Evolutionary conservation across 2,888 invertebrate species (phyloP).

Genomic region (Drosophila mimetica): DNA sequence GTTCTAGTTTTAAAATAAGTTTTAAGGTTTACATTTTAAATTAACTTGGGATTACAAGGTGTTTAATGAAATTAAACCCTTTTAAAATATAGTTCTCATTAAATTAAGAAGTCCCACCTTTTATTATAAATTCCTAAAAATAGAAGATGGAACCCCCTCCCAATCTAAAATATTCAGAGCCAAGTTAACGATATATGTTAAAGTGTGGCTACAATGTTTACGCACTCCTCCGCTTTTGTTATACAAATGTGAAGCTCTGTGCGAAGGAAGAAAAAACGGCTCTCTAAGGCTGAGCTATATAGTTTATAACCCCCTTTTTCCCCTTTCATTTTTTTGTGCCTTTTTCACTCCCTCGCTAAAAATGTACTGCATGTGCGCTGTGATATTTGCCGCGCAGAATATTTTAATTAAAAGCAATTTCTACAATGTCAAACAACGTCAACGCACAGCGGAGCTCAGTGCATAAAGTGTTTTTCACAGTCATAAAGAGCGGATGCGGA

Average conservation of each 20-base stretch:
- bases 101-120: no score
- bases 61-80: no score
- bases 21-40: no score
- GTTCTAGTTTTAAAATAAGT: no score
- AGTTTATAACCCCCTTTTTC: constrained; percentile 15
- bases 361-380: constrained; percentile 30
- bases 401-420: constrained; percentile 75
- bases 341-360: constrained; percentile 23
- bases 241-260: constrained; percentile 5
- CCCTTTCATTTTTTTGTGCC: not conserved
- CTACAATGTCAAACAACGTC: constrained; percentile 67
- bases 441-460: constrained; percentile 37
- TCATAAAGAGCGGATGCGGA: constrained; percentile 44
- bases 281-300: constrained; percentile 22
- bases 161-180: not conserved
- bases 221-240: constrained; percentile 2
- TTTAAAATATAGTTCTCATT: no score
- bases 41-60: no score
- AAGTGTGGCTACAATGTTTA: constrained; percentile 21
- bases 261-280: constrained; percentile 12
- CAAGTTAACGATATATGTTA: not conserved
- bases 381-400: constrained; percentile 37
- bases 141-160: no score
- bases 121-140: no score
- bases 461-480: constrained; percentile 59